Evolutionary conservation across 2,888 invertebrate genomes (phyloP), one percentile per base, ranked within the genome.

Genomic region (Drosophila stalkeri): DNA sequence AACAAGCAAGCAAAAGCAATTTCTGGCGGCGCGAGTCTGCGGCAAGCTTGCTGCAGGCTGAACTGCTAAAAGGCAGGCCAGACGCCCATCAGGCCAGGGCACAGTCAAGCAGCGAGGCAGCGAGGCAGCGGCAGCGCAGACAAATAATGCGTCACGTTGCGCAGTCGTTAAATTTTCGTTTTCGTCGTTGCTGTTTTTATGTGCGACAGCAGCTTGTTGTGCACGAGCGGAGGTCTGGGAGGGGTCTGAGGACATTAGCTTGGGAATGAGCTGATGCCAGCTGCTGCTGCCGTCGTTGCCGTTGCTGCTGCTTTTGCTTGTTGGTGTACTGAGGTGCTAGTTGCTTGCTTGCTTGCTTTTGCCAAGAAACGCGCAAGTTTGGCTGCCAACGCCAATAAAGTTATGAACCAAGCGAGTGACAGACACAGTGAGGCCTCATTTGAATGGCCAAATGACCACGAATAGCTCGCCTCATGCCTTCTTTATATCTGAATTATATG

Each of bases 281-380:
- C 77, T 64, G 77, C 75, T 64, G 62, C 54, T 46, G 64, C 41
- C 43, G 56, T 77, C 60, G 77, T 64, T 62, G 62, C 57, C 46
- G 49, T 27, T 37, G 64, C 16, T 52, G 37, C n/a, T 35, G 35
- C 12, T 35, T 5, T 35, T 35, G 14, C 31, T 16, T 16, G 14
- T 14, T 66, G 60, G 20, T 60, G 20, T 59, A 59, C 60, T 54
- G 54, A 66, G 60, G 67, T 70, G 52, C 69, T 77, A 57, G 76
- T 46, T 66, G 64, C 64, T 64, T 57, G 77, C 64, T 64, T 57
- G 77, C 64, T 57, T 67, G 61, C 62, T 75, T 73, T 72, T 77
- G 89, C 86, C 85, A 90, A 86, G 88, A 90, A 90, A 90, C 86
- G 81, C 75, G 79, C 90, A 90, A 88, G 82, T 89, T 87, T 80